phyloP scores from a whole-genome alignment of 1,140 invertebrate species.

The Brachionus manjavacas region DNA sequence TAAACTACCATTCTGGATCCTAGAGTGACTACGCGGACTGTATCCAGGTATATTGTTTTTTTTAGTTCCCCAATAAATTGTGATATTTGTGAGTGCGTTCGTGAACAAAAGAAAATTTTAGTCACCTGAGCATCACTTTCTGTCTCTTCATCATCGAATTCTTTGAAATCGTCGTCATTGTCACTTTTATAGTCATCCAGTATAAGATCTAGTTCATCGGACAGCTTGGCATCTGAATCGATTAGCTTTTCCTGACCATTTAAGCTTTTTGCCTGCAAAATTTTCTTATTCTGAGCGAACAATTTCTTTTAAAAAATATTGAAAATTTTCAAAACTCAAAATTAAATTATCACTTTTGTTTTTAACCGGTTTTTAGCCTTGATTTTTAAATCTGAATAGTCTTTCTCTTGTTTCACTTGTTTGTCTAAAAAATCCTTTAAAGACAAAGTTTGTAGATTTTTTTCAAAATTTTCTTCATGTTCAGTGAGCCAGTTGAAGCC shows the following conservation, averaged over 20 bases:
- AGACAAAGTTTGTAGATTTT: constrained; percentile 3
- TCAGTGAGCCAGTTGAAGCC: constrained; percentile 20
- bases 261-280: constrained; percentile 50
- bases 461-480: constrained; percentile 32
- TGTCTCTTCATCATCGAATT: constrained; percentile 56
- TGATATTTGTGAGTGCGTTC: constrained; percentile 90
- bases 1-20: constrained; percentile 68
- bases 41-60: constrained; percentile 70
- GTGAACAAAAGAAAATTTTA: constrained; percentile 79
- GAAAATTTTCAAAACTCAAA: background rate
- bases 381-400: background rate
- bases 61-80: constrained; percentile 88
- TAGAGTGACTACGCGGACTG: constrained; percentile 72
- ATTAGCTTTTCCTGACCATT: constrained; percentile 46
- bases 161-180: constrained; percentile 46
- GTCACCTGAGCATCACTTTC: constrained; percentile 59
- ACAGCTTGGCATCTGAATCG: constrained; percentile 45
- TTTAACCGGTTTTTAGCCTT: background rate
- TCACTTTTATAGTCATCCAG: constrained; percentile 55
- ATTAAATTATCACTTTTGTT: background rate
- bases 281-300: constrained; percentile 40
- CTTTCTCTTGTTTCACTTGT: constrained; percentile 8
- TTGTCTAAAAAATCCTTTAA: constrained; percentile 21
- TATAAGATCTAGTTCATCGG: constrained; percentile 53
- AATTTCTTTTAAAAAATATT: background rate